Evolutionary conservation across 2,888 invertebrate genomes (phyloP), one percentile per base, ranked within the genome.

Genomic region (Dolomedes plantarius): DNA sequence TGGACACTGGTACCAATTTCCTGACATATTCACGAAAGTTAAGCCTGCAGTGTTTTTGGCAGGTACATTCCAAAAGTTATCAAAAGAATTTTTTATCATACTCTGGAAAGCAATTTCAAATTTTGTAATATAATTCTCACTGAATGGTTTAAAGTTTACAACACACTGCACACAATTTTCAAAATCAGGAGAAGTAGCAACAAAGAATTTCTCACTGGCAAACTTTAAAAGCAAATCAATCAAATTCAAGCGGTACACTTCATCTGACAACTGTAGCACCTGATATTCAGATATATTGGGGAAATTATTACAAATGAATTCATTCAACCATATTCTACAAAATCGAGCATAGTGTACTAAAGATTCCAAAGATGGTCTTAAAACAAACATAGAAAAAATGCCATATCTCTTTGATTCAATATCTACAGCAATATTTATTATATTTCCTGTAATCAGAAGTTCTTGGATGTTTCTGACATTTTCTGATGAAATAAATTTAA

Each of bases 1-100:
- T 0, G 93, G 94, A 91, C 95, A 95, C 90, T 94, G 94, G 90
- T 92, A 95, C 95, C 95, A 95, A 89, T 93, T 94, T 0, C 94
- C 95, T 68, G 56, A 56, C 56, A 56, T 56, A 16, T 23, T 23
- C 5, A 56, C 11, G 56, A 23, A 56, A 1, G 23, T 11, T 56
- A 23, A 23, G n/a, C n/a, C n/a, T n/a, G n/a, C n/a, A n/a, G n/a
- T n/a, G n/a, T n/a, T n/a, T n/a, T 41, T 41, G n/a, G 16, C 16
- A 13, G 16, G 6, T 2, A 16, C 16, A 13, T n/a, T n/a, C n/a
- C n/a, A n/a, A 2, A 16, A 41, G 41, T 13, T 2, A 46, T 46
- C 13, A 16, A 16, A 16, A n/a, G 46, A 6, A n/a, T 1, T 13
- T 46, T 46, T 46, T 13, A 46, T 11, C 3, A 56, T 23, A 56